These are phyloP conservation scores for Kradibia gibbosae DNA, from an alignment of 1,140 invertebrate genomes.

Conservation along the genomic window DNA sequence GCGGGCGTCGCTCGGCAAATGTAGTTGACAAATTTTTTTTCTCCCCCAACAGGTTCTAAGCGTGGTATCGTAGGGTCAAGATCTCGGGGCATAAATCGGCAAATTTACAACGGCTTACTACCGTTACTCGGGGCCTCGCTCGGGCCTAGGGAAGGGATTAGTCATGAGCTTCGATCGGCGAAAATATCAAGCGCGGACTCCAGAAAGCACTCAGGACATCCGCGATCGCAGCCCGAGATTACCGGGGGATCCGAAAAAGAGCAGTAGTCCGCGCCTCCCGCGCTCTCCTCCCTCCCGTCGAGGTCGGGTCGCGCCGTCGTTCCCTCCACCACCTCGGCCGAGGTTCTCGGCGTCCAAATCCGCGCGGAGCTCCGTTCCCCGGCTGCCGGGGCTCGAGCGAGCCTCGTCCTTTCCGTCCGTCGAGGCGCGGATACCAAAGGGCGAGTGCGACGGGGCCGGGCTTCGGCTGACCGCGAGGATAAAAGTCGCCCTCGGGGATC, in stretches of 20 bases:
- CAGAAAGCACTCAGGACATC: conserved; percentile 24
- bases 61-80: background rate
- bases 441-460: background rate
- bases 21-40: background rate
- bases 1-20: no score
- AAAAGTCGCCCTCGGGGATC: background rate
- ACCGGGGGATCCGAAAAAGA: conserved; percentile 32
- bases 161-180: conserved; percentile 25
- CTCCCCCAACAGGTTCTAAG: background rate
- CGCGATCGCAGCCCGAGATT: conserved; percentile 34
- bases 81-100: conserved; percentile 29
- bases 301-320: conserved; percentile 34
- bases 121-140: background rate
- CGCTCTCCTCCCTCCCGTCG: conserved; percentile 29
- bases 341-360: no score
- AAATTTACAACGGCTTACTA: conserved; percentile 32
- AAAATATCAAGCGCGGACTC: conserved; percentile 38
- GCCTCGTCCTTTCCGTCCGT: background rate
- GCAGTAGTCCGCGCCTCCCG: conserved; percentile 34
- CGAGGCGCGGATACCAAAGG: background rate
- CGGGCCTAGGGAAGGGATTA: background rate
- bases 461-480: background rate
- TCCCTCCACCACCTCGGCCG: conserved; percentile 9
- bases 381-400: background rate
- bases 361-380: background rate